Conservation (phyloP, 1,140 invertebrate species). For the Drosophila kikkawai region DNA sequence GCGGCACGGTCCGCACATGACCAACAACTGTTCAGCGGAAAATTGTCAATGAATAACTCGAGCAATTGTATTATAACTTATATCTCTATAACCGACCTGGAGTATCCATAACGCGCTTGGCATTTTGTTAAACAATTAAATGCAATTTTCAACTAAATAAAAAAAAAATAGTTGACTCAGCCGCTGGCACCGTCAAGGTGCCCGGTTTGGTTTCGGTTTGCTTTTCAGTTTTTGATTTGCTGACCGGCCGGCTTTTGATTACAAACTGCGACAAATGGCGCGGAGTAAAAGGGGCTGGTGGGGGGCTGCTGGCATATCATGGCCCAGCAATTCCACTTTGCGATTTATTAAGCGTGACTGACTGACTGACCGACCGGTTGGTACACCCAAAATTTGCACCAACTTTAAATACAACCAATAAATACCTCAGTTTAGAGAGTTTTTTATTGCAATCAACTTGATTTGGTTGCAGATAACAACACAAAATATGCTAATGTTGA, state of each 20-base stretch:
- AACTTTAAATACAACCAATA: constrained; percentile 48
- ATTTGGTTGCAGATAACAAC: not conserved
- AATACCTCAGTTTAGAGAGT: constrained; percentile 22
- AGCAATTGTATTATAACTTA: constrained; percentile 70
- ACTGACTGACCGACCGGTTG: constrained; percentile 75
- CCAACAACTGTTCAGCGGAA: constrained; percentile 61
- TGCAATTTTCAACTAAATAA: constrained; percentile 67
- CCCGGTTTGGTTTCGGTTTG: constrained; percentile 42
- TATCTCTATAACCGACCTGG: constrained; percentile 38
- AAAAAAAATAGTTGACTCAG: constrained; percentile 72
- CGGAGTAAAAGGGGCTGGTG: not conserved
- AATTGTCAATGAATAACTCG: constrained; percentile 73
- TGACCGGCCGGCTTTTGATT: constrained; percentile 80
- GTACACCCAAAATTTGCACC: constrained; percentile 62
- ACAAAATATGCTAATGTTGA: constrained; percentile 3
- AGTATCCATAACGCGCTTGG: constrained; percentile 50
- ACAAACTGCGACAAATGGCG: constrained; percentile 40
- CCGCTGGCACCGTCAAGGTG: constrained; percentile 57
- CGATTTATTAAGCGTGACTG: constrained; percentile 82
- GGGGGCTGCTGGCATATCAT: constrained; percentile 26
- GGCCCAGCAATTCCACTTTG: constrained; percentile 74
- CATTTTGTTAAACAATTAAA: constrained; percentile 83
- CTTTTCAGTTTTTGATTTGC: constrained; percentile 34
- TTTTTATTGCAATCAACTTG: constrained; percentile 32
- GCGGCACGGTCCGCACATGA: constrained; percentile 30